Base-by-base conservation (phyloP, 1,140 invertebrate species). In the Hermetia illucens region DNA sequence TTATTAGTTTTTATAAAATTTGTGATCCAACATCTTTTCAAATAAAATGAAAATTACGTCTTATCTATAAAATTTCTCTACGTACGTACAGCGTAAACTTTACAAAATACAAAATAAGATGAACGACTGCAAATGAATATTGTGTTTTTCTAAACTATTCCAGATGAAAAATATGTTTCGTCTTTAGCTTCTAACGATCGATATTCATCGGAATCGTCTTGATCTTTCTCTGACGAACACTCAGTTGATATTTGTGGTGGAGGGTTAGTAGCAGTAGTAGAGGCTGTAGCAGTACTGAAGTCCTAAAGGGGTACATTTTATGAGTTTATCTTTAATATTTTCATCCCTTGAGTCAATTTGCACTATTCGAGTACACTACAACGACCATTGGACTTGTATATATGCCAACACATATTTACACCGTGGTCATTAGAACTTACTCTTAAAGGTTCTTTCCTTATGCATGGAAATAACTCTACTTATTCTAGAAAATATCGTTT, bases 181-280 rank as follows among this genome's bases (percentile, higher is more conserved):
- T 57, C 56, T 41, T 57, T 59, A 34, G 44, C 48, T 44, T 59
- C 56, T 34, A 59, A 47, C 21, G 56, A 59, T 17, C 56, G 52
- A 48, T 59, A 59, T 44, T 59, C 56, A 46, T 59, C 56, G 3
- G 56, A 59, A 44, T 58, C 56, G 40, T 59, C 56, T 32, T 32
- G 30, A 6, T 32, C 30, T 32, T 32, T 32, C 13, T 32, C 30
- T 27, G 24, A 27, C 24, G 24, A 27, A 13, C 24, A 9, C 13
- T 27, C 24, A 13, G 24, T 27, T 27, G 24, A 13, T 9, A 27
- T 27, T 9, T 27, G 8, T 27, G 8, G 24, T 27, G 8, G 24
- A 27, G n/a, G n/a, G n/a, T 27, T 27, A 9, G 24, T 9, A 27
- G 13, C 13, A 13, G 24, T 27, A 9, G 24, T 9, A 27, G 24